Evolutionary conservation across 2,888 invertebrate species (phyloP).

Genomic region (Pandemis cinnamomeana): DNA sequence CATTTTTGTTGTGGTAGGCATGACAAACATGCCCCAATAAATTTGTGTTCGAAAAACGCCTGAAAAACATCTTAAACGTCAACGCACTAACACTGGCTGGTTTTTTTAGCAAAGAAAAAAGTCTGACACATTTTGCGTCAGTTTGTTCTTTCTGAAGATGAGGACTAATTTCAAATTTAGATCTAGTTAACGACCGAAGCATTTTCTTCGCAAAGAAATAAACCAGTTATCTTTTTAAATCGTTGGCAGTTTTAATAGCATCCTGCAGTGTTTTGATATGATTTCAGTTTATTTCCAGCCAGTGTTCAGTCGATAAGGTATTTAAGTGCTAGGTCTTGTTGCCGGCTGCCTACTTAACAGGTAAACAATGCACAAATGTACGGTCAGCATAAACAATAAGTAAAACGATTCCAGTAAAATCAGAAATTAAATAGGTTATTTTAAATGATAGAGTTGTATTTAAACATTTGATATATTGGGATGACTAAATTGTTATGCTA

Average conservation of each 20-base stretch:
- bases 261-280: slow-evolving; percentile 30
- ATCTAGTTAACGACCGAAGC: slow-evolving; percentile 5
- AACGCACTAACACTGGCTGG: slow-evolving; percentile 4
- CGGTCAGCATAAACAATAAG: slow-evolving; percentile 35
- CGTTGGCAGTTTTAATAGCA: slow-evolving; percentile 22
- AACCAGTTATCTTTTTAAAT: slow-evolving; percentile 12
- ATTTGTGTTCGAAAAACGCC: slow-evolving; percentile 24
- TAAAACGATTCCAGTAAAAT: background rate
- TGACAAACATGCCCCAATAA: slow-evolving; percentile 38
- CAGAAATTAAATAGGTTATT: background rate
- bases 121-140: background rate
- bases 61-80: slow-evolving; percentile 6
- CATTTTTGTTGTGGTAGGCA: slow-evolving; percentile 43
- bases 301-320: slow-evolving; percentile 36
- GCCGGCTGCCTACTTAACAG: slow-evolving; percentile 48
- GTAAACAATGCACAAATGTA: slow-evolving; percentile 59
- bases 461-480: background rate
- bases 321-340: slow-evolving; percentile 50
- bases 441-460: background rate
- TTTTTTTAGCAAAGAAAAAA: background rate
- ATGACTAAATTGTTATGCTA: too few relatives aligned
- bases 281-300: slow-evolving; percentile 21
- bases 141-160: slow-evolving; percentile 5
- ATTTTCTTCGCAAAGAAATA: slow-evolving; percentile 6
- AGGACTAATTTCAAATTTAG: slow-evolving; percentile 6